A percentile compares a stretch with the other conserved stretches of the same genome.
Evolutionary conservation across 2,888 invertebrate genomes (phyloP).

Genomic region (Palloptera scutellata): DNA sequence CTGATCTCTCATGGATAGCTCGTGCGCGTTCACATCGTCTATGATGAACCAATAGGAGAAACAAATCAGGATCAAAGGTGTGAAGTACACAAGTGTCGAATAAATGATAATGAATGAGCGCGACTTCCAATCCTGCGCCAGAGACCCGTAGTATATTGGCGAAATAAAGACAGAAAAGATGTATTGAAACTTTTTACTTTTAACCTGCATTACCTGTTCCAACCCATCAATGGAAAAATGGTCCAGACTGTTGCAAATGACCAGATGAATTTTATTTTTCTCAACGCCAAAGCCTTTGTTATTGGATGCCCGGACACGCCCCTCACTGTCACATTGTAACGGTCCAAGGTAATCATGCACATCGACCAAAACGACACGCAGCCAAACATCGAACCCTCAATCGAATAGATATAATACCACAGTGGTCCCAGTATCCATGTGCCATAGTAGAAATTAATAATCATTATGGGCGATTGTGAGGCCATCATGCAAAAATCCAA

Average conservation of each 20-base stretch:
- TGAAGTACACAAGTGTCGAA: conserved; percentile 64
- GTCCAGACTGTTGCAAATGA: conserved; percentile 67
- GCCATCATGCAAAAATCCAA: conserved; percentile 71
- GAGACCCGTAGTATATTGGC: conserved; percentile 67
- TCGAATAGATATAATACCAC: conserved; percentile 70
- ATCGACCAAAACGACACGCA: conserved; percentile 90
- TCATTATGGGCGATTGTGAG: conserved; percentile 68
- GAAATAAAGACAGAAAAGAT: too few relatives aligned
- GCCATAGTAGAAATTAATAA: conserved; percentile 69
- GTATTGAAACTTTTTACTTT: too few relatives aligned
- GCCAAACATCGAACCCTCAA: conserved; percentile 78
- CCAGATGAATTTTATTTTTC: conserved; percentile 68
- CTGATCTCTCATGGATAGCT: conserved; percentile 67
- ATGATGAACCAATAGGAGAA: conserved; percentile 71
- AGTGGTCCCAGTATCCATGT: conserved; percentile 70
- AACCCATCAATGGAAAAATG: conserved; percentile 68
- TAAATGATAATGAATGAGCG: conserved; percentile 66
- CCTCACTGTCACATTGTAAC: conserved; percentile 91
- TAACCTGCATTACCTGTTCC: conserved; percentile 66
- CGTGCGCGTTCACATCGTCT: conserved; percentile 67
- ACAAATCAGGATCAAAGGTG: conserved; percentile 67
- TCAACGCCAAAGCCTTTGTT: conserved; percentile 65
- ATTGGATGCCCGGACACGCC: conserved; percentile 70
- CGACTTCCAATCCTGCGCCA: conserved; percentile 64
- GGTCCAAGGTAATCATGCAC: conserved; percentile 87